These are phyloP conservation scores for Drosophila buzzatii DNA, from an alignment of 2,888 invertebrate species.

Conservation along the genomic window DNA sequence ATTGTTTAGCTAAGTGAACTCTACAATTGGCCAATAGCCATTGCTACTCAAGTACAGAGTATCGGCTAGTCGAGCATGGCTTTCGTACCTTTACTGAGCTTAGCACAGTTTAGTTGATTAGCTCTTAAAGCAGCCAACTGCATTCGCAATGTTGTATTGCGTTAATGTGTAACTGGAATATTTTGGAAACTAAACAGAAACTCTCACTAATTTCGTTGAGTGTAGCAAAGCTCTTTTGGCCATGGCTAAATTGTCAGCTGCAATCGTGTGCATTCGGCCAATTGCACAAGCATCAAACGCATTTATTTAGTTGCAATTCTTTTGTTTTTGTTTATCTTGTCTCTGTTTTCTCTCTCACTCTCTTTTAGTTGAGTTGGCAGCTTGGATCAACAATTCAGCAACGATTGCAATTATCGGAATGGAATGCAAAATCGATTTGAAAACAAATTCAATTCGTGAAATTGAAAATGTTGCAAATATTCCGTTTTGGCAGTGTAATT, in stretches of 20 bases:
- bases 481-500: background rate
- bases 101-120: background rate
- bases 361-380: conserved; percentile 4
- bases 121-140: background rate
- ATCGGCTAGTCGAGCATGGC: background rate
- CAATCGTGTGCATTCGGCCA: conserved; percentile 18
- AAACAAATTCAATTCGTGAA: background rate
- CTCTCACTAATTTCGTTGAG: background rate
- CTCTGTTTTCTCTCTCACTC: background rate
- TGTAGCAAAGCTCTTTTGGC: conserved; percentile 1
- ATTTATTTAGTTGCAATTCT: background rate
- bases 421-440: conserved; percentile 1
- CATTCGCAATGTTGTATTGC: background rate
- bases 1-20: too few species aligned
- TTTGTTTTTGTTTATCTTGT: background rate
- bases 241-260: background rate
- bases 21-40: too few species aligned
- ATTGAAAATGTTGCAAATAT: background rate
- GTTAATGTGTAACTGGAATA: too few species aligned
- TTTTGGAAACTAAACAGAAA: background rate
- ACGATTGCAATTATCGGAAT: conserved; percentile 12
- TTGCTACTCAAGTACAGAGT: background rate
- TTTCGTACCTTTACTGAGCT: background rate
- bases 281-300: conserved; percentile 13
- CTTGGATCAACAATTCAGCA: background rate